These are phyloP conservation scores for Aelia acuminata DNA, from an alignment of 2,888 invertebrate species.

Conservation along the genomic window DNA sequence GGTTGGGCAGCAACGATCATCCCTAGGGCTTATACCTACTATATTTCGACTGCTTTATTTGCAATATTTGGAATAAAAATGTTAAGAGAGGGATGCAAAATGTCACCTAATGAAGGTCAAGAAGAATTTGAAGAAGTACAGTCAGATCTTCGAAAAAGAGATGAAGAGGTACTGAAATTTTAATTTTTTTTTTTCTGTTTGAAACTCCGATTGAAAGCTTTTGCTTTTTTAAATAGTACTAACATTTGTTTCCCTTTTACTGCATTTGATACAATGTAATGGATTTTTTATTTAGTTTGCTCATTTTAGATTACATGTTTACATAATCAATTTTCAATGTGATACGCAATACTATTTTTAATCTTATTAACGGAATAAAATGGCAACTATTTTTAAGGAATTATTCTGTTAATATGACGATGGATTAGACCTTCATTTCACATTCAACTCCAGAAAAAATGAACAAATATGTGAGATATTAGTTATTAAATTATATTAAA, in stretches of 20 bases:
- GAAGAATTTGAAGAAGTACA: constrained; percentile 98
- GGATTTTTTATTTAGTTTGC: background rate
- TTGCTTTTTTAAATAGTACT: too few species aligned
- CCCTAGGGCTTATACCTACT: constrained; percentile 93
- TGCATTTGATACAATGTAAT: too few species aligned
- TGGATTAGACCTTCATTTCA: background rate
- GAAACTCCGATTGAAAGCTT: too few species aligned
- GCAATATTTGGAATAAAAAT: constrained; percentile 98
- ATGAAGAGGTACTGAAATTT: constrained; percentile 78
- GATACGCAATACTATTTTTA: too few species aligned
- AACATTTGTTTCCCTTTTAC: too few species aligned
- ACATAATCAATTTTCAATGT: background rate
- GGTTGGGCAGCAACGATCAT: constrained; percentile 96
- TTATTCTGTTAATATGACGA: background rate
- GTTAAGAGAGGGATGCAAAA: constrained; percentile 95
- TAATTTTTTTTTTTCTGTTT: too few species aligned
- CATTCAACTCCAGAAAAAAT: too few species aligned
- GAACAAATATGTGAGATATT: too few species aligned
- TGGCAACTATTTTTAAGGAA: background rate
- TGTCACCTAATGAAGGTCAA: constrained; percentile 93
- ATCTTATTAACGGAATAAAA: too few species aligned
- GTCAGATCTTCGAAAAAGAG: constrained; percentile 90
- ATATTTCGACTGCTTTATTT: constrained; percentile 95
- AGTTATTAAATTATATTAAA: too few species aligned
- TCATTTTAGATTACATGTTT: background rate